phyloP scores from a whole-genome alignment of 1,140 invertebrate species.

The Heterodera carotae region DNA sequence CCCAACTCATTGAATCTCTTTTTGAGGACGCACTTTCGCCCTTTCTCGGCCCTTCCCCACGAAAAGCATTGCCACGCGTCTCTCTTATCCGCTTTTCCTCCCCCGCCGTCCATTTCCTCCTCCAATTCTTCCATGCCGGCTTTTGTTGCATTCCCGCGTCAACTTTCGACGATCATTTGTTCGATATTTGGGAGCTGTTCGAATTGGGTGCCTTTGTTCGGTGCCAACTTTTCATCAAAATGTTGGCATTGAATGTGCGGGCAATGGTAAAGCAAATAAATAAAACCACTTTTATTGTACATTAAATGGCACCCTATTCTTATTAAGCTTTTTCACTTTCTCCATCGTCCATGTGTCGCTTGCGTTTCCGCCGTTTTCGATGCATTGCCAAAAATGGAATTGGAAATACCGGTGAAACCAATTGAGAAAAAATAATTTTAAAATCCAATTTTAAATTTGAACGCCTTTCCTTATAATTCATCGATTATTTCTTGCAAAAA shows the following conservation, averaged over 20 bases:
- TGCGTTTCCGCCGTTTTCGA: slow-evolving; percentile 63
- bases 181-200: slow-evolving; percentile 59
- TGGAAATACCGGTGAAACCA: slow-evolving; percentile 39
- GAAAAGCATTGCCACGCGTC: neutral
- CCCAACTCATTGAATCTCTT: too few relatives aligned
- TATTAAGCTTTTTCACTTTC: slow-evolving; percentile 21
- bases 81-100: slow-evolving; percentile 40
- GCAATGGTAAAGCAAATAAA: slow-evolving; percentile 27
- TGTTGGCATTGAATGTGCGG: slow-evolving; percentile 50
- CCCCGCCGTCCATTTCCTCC: slow-evolving; percentile 54
- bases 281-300: neutral
- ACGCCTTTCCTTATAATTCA: slow-evolving; percentile 34
- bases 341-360: slow-evolving; percentile 54
- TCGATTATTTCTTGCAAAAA: neutral
- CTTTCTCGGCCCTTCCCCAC: neutral
- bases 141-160: slow-evolving; percentile 50
- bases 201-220: slow-evolving; percentile 38
- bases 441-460: neutral
- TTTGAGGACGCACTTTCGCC: slow-evolving; percentile 18
- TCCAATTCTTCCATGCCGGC: slow-evolving; percentile 60
- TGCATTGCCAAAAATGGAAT: slow-evolving; percentile 49
- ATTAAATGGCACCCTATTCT: neutral
- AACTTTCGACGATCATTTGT: slow-evolving; percentile 41
- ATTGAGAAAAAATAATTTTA: neutral
- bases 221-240: slow-evolving; percentile 42